Evolutionary conservation across 2,113 vertebrate genomes (phyloP), one percentile per base, ranked within the genome.

Genomic region (Oncorhynchus tshawytscha): DNA sequence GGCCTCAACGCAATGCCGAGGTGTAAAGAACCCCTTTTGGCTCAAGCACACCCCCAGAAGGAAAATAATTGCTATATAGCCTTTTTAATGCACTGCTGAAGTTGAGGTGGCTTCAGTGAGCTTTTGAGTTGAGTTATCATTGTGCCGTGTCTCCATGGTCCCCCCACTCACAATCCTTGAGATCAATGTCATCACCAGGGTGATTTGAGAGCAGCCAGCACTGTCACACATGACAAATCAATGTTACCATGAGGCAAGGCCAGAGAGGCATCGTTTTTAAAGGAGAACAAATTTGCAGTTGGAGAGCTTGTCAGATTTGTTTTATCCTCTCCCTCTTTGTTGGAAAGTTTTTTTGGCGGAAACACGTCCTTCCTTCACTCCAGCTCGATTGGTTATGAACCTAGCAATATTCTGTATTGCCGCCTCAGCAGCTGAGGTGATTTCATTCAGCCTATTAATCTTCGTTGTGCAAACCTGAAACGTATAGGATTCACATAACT

Each of bases 141-240:
- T 12, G 5, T 39, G 8, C 67, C 22, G 13, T 68, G 13, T 68
- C 31, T 24, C 51, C 54, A 9, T 45, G 39, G 39, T 5, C 49
- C 8, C 16, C 27, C 8, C 31, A 1, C 16, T 39, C 27, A 29
- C 82, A 87, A 88, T 90, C 82, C 87, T 88, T 87, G 86, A 89
- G 92, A 93, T 93, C 90, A 89, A 92, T 92, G 89, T 88, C 59
- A 76, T 88, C 54, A 76, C 80, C 85, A 87, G 87, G 83, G 87
- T 81, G 83, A 91, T 89, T 91, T 93, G 87, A 90, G 88, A 90
- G 90, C 89, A 90, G 89, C 88, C 87, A 81, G 87, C 87, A 82
- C 86, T 88, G 90, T 91, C 91, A 89, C 87, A 87, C 88, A 89
- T 89, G 91, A 91, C 89, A 93, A 92, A 94, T 93, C 93, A 91